Evolutionary conservation across 2,113 vertebrate species (phyloP).

Genomic region (Helogale parvula): DNA sequence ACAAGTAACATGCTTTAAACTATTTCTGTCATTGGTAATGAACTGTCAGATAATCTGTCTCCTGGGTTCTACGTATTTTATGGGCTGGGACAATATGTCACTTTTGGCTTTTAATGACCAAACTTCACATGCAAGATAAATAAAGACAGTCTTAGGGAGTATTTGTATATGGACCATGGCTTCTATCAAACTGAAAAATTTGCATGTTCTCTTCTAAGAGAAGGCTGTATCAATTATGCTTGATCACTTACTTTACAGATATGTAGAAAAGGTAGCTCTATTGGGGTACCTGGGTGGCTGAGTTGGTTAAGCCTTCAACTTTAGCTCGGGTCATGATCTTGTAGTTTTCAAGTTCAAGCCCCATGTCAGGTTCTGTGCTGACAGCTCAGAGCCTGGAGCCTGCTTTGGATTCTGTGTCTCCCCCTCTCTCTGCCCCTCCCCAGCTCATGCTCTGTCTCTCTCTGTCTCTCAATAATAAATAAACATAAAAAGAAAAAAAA

Average conservation of each 20-base stretch:
- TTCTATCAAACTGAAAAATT: neutral
- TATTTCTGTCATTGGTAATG: neutral
- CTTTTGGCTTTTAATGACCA: slow-evolving; percentile 23
- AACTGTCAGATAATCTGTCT: neutral
- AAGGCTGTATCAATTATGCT: neutral
- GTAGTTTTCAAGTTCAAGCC: too few relatives aligned
- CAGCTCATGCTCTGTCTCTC: too few relatives aligned
- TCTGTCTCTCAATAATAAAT: too few relatives aligned
- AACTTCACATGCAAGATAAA: neutral
- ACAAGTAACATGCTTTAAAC: neutral
- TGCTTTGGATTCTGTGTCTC: too few relatives aligned
- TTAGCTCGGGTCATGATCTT: too few relatives aligned
- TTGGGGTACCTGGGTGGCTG: neutral
- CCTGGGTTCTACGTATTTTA: neutral
- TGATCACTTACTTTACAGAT: neutral
- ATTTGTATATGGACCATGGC: neutral
- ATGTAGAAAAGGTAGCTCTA: neutral
- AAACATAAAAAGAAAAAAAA: too few relatives aligned
- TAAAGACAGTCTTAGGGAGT: neutral
- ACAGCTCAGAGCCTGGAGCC: too few relatives aligned
- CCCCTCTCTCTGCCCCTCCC: too few relatives aligned
- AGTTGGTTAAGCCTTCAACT: too few relatives aligned
- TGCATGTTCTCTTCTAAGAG: neutral
- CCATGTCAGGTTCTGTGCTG: too few relatives aligned
- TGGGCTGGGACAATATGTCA: slow-evolving; percentile 2